Percentiles rank a stretch among this genome's conserved stretches.
Conservation (phyloP, 2,888 invertebrate species). For the Parasteatoda lunata region DNA sequence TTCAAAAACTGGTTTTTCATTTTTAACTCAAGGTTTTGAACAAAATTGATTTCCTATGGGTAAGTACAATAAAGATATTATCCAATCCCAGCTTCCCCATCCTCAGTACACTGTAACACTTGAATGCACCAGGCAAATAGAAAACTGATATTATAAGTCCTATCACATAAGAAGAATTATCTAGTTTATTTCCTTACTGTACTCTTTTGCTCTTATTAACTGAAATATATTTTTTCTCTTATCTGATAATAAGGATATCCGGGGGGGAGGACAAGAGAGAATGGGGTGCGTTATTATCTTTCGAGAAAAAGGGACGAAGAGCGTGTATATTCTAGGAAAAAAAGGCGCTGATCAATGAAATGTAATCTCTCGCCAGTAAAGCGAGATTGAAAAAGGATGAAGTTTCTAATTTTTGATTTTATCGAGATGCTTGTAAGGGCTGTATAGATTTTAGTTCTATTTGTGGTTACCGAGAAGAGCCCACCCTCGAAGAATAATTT, state of each 20-base stretch:
- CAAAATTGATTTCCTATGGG: constrained; percentile 11
- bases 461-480: not conserved
- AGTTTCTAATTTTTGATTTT: constrained; percentile 1
- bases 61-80: constrained; percentile 15
- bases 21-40: not conserved
- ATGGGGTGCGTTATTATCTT: not conserved
- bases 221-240: constrained; percentile 1
- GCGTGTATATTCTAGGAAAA: not conserved
- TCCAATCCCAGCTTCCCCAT: not conserved
- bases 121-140: not conserved
- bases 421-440: not conserved
- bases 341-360: not conserved
- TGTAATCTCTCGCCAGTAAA: not conserved
- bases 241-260: constrained; percentile 7
- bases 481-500: no score
- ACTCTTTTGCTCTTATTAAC: not conserved
- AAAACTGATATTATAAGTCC: constrained; percentile 6
- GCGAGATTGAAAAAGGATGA: not conserved
- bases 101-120: constrained; percentile 2
- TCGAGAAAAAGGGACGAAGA: not conserved
- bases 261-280: not conserved
- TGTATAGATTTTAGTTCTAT: not conserved
- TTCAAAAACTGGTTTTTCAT: constrained; percentile 3
- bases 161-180: constrained; percentile 1
- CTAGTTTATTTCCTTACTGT: not conserved